These are phyloP conservation scores for Corapipo altera DNA, from an alignment of 2,113 vertebrate genomes.

Conservation along the genomic window DNA sequence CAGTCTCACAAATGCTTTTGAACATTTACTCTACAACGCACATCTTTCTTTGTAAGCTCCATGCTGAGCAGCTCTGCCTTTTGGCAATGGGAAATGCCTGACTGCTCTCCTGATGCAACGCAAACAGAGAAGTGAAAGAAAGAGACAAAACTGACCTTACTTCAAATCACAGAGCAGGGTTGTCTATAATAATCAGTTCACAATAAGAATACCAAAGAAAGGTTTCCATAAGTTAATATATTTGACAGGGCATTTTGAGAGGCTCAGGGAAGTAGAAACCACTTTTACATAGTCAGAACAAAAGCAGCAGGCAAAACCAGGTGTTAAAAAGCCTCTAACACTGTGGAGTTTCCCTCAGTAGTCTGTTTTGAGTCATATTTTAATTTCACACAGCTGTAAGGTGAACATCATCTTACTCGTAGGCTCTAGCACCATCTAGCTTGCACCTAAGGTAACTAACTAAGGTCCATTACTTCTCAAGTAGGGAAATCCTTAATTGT, in stretches of 20 bases:
- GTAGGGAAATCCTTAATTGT: neutral
- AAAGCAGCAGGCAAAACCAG: neutral
- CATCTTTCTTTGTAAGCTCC: neutral
- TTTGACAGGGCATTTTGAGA: neutral
- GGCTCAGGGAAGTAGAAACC: neutral
- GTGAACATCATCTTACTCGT: neutral
- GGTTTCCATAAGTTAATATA: neutral
- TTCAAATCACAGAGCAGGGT: neutral
- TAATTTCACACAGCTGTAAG: neutral
- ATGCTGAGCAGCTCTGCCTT: accelerated
- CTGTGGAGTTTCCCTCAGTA: neutral
- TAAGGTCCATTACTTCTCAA: neutral
- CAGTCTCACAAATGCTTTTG: neutral
- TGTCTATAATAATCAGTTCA: neutral
- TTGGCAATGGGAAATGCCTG: neutral
- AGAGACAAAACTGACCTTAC: neutral
- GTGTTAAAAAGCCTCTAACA: neutral
- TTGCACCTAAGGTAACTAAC: neutral
- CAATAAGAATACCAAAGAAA: neutral
- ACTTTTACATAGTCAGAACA: neutral
- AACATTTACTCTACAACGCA: neutral
- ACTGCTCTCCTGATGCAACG: neutral
- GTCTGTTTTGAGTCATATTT: neutral
- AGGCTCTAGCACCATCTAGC: slow-evolving; percentile 65
- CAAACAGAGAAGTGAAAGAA: neutral